These are phyloP conservation scores for Tinamus guttatus DNA, from an alignment of 2,113 vertebrate genomes.

Conservation along the genomic window DNA sequence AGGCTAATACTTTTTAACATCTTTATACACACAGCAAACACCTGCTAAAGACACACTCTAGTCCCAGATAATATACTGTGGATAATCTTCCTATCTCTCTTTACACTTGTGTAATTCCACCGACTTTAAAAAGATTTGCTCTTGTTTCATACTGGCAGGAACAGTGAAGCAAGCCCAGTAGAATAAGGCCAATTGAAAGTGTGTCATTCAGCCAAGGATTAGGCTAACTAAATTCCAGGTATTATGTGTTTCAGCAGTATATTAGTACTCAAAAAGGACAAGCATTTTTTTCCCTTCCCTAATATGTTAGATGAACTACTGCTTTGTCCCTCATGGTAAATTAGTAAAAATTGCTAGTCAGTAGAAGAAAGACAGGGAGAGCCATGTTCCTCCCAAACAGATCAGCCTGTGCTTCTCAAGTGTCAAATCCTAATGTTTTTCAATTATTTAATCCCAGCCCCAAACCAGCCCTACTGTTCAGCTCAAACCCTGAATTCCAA, in stretches of 20 bases:
- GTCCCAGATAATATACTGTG: neutral
- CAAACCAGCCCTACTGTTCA: neutral
- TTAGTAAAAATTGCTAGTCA: accelerated
- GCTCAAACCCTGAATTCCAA: neutral
- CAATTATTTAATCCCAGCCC: conserved; percentile 34
- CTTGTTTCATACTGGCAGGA: neutral
- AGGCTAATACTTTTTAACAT: neutral
- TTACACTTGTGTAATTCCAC: neutral
- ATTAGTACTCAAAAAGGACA: conserved; percentile 49
- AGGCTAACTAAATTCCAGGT: neutral
- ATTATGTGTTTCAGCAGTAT: neutral
- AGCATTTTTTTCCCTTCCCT: neutral
- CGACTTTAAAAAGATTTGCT: neutral
- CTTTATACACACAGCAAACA: conserved; percentile 5
- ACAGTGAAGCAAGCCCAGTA: neutral
- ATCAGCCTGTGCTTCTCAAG: neutral
- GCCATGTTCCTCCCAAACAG: accelerated
- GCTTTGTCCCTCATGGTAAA: accelerated
- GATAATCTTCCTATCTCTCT: conserved; percentile 8
- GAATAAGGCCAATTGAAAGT: neutral
- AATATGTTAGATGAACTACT: accelerated
- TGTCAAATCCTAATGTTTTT: neutral
- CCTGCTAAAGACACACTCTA: neutral
- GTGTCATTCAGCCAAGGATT: neutral
- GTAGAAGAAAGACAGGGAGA: accelerated